Base-by-base conservation (phyloP, 2,113 vertebrate genomes). In the Notothenia coriiceps region DNA sequence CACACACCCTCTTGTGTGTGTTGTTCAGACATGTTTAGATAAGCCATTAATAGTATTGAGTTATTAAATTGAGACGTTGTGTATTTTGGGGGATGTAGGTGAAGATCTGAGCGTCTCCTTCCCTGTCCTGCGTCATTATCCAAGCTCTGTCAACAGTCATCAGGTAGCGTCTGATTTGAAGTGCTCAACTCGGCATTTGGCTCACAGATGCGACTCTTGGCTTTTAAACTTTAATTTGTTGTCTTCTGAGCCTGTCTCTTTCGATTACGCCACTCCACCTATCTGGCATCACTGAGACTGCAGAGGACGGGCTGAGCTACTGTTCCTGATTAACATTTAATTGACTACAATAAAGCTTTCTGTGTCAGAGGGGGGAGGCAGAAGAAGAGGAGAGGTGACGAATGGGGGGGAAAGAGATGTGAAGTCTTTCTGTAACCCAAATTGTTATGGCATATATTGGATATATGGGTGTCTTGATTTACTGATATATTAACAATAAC, bases 141-240 rank as follows among this genome's bases (percentile, higher is more conserved):
- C 1, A 2, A 40, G 22, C 47, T 80, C 74, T 59, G 64, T 75
- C 84, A 63, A 22, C 74, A 76, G 56, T 68, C 64, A 68, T 75
- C 68, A 61, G 55, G 18, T 29, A 15, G 7, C 35, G 49, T 29
- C 44, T 70, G 73, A 85, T 83, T 62, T 74, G n/a, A 88, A 78
- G 61, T 72, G 47, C 76, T 84, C 72, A 33, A 70, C 85, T 79
- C 56, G 61, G 83, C 82, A 67, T 18, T 68, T 79, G 79, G 67
- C 77, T 83, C 65, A 17, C 65, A 62, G 20, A 17, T 62, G 69
- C 54, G 73, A 88, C 85, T 85, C 62, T 35, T 55, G 80, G 76
- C 81, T 91, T 94, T 94, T 79, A 94, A 94, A 93, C 83, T 93
- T 94, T 93, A 92, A 95, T 94, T 91, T 93, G 91, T 92, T 94